Base-by-base conservation (phyloP, 2,888 invertebrate genomes). In the Rhagonycha fulva region DNA sequence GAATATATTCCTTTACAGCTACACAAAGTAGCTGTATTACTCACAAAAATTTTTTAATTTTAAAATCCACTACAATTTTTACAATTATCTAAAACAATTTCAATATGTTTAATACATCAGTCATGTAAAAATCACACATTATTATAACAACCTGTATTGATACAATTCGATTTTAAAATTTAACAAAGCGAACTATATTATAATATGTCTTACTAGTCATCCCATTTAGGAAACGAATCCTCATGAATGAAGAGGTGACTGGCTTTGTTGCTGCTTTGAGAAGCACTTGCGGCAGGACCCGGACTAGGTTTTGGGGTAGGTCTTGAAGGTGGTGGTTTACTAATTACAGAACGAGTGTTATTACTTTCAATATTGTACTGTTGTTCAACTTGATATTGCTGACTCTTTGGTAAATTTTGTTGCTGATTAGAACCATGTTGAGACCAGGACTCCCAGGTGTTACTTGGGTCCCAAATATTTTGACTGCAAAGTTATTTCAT, bases 181-280 rank as follows among this genome's bases (percentile, higher is more conserved):
- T 79, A 79, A 82, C 80, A 75, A 75, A 78, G 76, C 79, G 77
- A 78, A 76, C 70, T 78, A 78, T 76, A 72, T 60, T 76, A 74
- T 72, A 62, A 71, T 75, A 77, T 75, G 76, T 75, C 78, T 79
- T 79, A 81, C 90, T 90, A 93, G 87, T 93, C 93, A 81, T 93
- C 93, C 93, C 93, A 93, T 80, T 89, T 86, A 23, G 93, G 93
- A 85, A 92, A 92, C 82, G 89, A 89, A 69, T 90, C 89, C 84
- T 91, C 90, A 75, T 89, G 88, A 74, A 92, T 88, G 84, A 92
- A 92, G 80, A 92, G 88, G 79, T 87, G 86, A 70, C 82, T 80
- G 63, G 79, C 76, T 47, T n/a, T n/a, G 61, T 80, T 77, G 78
- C 84, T 62, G 85, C 82, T 77, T 81, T 83, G 73, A 81, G 80